phyloP scores from a whole-genome alignment of 2,113 vertebrate genomes.

The Anoura caudifer region DNA sequence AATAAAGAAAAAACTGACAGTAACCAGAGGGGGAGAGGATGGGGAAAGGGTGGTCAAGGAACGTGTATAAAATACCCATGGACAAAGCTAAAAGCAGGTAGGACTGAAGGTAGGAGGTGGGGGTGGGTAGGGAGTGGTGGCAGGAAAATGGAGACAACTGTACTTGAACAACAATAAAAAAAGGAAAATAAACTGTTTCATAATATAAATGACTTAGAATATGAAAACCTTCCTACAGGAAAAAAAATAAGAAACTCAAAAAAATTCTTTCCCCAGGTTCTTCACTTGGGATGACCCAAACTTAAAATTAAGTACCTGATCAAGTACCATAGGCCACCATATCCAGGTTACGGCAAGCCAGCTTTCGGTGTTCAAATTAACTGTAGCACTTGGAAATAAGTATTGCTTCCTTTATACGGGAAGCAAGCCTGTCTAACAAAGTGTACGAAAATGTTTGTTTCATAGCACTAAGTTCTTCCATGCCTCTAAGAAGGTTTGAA shows the following conservation, averaged over 20 bases:
- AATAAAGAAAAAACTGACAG: not conserved
- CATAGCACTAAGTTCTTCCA: not conserved
- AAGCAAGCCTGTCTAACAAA: not conserved
- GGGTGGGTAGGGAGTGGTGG: too few relatives aligned
- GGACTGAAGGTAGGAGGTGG: too few relatives aligned
- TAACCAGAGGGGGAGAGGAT: too few relatives aligned
- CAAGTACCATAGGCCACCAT: not conserved
- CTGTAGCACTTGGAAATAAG: not conserved
- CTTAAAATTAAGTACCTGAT: constrained; percentile 19
- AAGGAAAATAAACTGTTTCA: not conserved
- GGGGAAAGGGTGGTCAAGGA: too few relatives aligned
- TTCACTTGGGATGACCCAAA: constrained; percentile 15
- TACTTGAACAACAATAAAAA: too few relatives aligned
- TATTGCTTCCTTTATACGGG: not conserved
- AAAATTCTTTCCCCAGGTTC: not conserved
- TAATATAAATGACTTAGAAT: constrained; percentile 16
- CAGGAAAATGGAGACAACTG: too few relatives aligned
- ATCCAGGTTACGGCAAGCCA: not conserved
- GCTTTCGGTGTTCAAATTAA: not conserved
- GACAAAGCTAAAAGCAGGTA: too few relatives aligned
- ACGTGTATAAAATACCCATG: too few relatives aligned
- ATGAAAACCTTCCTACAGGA: not conserved
- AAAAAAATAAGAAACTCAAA: not conserved
- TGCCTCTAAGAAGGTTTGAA: not conserved
- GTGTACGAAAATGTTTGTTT: not conserved